phyloP scores from a whole-genome alignment of 2,888 invertebrate genomes.

The Oscheius sp. region DNA sequence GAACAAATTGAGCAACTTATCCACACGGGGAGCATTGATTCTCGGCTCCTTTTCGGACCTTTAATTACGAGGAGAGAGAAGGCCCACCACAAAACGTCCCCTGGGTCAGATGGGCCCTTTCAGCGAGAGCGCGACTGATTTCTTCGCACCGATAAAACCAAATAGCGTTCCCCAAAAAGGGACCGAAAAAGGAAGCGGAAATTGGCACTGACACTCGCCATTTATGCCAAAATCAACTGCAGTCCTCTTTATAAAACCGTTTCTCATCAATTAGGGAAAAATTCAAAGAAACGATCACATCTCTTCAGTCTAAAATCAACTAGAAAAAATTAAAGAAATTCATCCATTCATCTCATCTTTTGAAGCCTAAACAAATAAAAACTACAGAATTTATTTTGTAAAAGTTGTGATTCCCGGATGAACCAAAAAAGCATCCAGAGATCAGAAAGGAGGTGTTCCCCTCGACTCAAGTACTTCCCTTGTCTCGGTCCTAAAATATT shows the following conservation, averaged over 20 bases:
- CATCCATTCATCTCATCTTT: too few species aligned
- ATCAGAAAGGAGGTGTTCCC: too few species aligned
- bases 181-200: not conserved
- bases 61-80: slow-evolving; percentile 9
- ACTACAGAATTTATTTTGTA: too few species aligned
- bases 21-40: not conserved
- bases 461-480: too few species aligned
- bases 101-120: not conserved
- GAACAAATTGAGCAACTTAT: slow-evolving; percentile 19
- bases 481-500: too few species aligned
- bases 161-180: not conserved
- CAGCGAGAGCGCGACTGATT: slow-evolving; percentile 2
- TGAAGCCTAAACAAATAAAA: too few species aligned
- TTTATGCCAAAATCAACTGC: too few species aligned
- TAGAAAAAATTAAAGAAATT: not conserved
- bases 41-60: not conserved
- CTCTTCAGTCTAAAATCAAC: not conserved
- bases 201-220: not conserved
- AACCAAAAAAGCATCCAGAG: too few species aligned
- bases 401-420: too few species aligned
- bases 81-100: slow-evolving; percentile 4
- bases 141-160: not conserved
- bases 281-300: too few species aligned
- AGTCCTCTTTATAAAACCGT: too few species aligned
- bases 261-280: too few species aligned